These are phyloP conservation scores for Linyphia triangularis DNA, from an alignment of 2,888 invertebrate species.

Conservation along the genomic window DNA sequence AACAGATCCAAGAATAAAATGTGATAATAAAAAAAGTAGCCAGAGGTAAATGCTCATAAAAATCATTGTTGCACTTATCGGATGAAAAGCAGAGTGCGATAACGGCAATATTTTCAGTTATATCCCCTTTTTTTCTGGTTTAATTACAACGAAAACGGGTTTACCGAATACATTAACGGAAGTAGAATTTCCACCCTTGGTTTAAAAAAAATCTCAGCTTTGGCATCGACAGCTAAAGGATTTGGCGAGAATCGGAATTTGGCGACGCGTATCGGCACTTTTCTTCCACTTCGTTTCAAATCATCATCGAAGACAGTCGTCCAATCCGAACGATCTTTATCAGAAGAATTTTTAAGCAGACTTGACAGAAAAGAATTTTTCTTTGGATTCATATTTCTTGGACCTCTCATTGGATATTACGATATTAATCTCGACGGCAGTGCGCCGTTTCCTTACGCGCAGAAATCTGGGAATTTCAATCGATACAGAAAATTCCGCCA, in stretches of 20 bases:
- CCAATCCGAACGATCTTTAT: conserved; percentile 3
- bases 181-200: conserved; percentile 4
- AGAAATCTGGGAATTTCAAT: conserved; percentile 53
- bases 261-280: conserved; percentile 6
- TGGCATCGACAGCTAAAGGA: neutral
- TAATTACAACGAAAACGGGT: conserved; percentile 51
- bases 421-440: conserved; percentile 17
- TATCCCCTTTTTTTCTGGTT: neutral
- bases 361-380: neutral
- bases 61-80: conserved; percentile 22
- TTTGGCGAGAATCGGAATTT: conserved; percentile 49
- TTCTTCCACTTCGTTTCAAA: conserved; percentile 33
- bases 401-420: conserved; percentile 9
- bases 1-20: too few species aligned
- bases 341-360: neutral
- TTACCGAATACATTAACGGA: conserved; percentile 68
- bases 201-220: conserved; percentile 2
- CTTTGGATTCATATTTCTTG: neutral
- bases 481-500: conserved; percentile 45
- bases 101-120: neutral
- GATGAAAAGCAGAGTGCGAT: conserved; percentile 3
- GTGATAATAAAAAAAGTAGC: neutral
- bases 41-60: neutral
- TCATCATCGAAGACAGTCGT: neutral
- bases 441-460: neutral